Conservation (phyloP, 2,113 vertebrate genomes). For the Apodemus speciosus region DNA sequence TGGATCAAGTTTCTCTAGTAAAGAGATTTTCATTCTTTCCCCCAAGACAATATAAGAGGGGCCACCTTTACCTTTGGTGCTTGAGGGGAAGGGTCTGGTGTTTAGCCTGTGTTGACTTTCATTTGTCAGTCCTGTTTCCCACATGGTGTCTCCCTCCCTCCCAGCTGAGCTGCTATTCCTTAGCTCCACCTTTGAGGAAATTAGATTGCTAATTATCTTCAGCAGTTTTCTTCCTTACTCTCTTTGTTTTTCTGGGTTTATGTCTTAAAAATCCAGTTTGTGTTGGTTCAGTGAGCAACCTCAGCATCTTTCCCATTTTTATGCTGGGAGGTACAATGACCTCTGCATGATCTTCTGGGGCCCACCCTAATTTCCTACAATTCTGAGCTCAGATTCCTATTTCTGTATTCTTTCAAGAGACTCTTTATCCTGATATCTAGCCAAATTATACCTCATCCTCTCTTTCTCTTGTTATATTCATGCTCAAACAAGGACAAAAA, state of each 20-base stretch:
- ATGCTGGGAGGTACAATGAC: neutral
- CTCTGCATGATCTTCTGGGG: neutral
- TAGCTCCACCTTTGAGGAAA: neutral
- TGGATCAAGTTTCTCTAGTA: neutral
- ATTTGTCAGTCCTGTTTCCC: neutral
- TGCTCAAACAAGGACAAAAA: neutral
- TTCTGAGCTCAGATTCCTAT: neutral
- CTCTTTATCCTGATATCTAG: neutral
- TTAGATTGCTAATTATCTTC: neutral
- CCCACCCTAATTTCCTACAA: too few relatives aligned
- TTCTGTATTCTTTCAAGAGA: conserved; percentile 8
- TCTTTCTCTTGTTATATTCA: neutral
- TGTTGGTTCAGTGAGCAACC: neutral
- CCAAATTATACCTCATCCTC: neutral
- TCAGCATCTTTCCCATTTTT: neutral
- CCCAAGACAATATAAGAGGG: neutral
- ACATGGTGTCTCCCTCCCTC: too few relatives aligned
- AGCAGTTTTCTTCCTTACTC: neutral
- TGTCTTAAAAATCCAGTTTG: neutral
- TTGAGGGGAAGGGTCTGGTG: neutral
- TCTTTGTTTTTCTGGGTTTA: neutral
- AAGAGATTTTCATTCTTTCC: neutral
- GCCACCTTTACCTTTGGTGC: neutral
- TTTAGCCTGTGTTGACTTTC: neutral
- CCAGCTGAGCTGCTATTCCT: neutral